Conservation (phyloP, 2,113 vertebrate genomes). For the Rhombomys opimus region DNA sequence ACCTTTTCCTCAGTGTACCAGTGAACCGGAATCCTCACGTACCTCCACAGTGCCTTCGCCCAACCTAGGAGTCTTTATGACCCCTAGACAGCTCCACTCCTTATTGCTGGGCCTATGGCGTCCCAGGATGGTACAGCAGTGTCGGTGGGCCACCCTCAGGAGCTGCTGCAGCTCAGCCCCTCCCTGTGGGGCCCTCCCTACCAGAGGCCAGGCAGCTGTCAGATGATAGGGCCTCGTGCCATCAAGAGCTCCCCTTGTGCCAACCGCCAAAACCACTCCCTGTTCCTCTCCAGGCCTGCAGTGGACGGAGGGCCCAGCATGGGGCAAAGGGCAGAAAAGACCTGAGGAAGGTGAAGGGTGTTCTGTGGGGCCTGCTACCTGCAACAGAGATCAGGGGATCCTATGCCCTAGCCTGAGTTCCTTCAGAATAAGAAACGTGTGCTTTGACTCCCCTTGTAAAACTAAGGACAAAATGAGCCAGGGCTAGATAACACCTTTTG, state of each 20-base stretch:
- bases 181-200: constrained; percentile 68
- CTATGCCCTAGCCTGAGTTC: not conserved
- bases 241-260: constrained; percentile 79
- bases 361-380: not conserved
- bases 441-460: not conserved
- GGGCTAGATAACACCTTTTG: not conserved
- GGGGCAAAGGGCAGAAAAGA: not conserved
- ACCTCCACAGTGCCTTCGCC: constrained; percentile 82
- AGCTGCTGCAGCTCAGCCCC: constrained; percentile 50
- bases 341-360: not conserved
- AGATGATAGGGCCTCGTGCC: constrained; percentile 85
- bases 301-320: constrained; percentile 17
- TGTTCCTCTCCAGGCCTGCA: constrained; percentile 69
- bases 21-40: constrained; percentile 1
- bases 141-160: not conserved
- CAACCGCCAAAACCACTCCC: constrained; percentile 83
- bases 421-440: not conserved
- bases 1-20: not conserved
- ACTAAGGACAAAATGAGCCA: not conserved
- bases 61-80: constrained; percentile 64
- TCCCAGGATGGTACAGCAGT: not conserved
- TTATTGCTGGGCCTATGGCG: not conserved
- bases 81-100: not conserved
- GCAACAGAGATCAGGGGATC: not conserved
- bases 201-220: constrained; percentile 84